Evolutionary conservation across 2,797 vertebrate genomes (phyloP).

Genomic region (Chiloscyllium punctatum): DNA sequence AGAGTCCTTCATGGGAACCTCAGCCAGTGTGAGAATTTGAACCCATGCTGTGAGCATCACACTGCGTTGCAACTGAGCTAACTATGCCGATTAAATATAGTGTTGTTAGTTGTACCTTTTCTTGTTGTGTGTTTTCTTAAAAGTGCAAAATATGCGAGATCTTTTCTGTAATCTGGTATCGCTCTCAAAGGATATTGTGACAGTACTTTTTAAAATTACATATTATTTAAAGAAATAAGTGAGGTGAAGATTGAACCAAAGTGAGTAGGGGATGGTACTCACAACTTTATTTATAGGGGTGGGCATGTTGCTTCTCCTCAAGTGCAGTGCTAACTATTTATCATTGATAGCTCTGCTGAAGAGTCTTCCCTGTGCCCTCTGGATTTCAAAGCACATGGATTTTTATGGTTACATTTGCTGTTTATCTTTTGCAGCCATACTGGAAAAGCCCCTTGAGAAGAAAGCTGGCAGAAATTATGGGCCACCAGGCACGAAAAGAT

Average conservation of each 20-base stretch:
- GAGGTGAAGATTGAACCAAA: background rate
- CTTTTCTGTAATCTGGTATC: background rate
- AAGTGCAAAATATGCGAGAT: background rate
- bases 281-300: background rate
- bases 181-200: background rate
- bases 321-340: background rate
- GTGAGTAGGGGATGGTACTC: background rate
- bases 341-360: background rate
- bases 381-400: background rate
- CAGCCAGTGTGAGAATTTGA: too few species aligned
- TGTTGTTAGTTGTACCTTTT: too few species aligned
- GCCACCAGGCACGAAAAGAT: conserved; percentile 74
- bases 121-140: background rate
- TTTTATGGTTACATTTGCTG: background rate
- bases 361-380: background rate
- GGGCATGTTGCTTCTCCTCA: background rate
- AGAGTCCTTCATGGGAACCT: too few species aligned
- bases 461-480: conserved; percentile 85
- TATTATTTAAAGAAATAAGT: background rate
- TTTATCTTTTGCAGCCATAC: conserved; percentile 56
- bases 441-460: conserved; percentile 88
- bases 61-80: too few species aligned
- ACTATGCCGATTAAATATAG: too few species aligned
- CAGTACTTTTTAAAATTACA: background rate
- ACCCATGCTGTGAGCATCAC: too few species aligned